phyloP scores from a whole-genome alignment of 1,140 invertebrate species.

The Pogonus chalceus region DNA sequence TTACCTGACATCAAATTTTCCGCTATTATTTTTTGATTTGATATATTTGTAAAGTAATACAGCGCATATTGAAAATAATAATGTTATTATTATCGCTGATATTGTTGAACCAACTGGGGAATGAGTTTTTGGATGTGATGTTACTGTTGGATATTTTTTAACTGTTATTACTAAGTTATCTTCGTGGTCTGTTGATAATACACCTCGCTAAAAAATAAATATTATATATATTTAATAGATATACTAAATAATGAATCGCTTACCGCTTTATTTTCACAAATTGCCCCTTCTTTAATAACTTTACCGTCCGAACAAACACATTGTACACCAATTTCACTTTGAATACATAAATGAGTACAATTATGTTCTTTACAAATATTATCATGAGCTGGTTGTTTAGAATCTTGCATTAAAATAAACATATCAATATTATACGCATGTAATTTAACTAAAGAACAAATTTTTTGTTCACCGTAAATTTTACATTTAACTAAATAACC shows the following conservation, averaged over 20 bases:
- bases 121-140: background rate
- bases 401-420: constrained; percentile 44
- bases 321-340: constrained; percentile 32
- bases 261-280: constrained; percentile 21
- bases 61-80: constrained; percentile 13
- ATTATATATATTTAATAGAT: background rate
- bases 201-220: too few relatives aligned
- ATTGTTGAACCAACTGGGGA: constrained; percentile 14
- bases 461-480: constrained; percentile 33
- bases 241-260: background rate
- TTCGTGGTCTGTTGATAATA: too few relatives aligned
- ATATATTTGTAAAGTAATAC: constrained; percentile 14
- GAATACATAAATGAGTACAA: constrained; percentile 46
- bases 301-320: constrained; percentile 47
- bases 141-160: background rate
- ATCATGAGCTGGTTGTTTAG: constrained; percentile 37
- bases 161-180: background rate
- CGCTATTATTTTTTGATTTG: constrained; percentile 22
- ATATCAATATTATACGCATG: constrained; percentile 36
- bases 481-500: constrained; percentile 43
- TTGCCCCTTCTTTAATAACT: constrained; percentile 24
- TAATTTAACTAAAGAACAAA: constrained; percentile 24
- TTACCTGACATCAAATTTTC: constrained; percentile 23
- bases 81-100: constrained; percentile 15
- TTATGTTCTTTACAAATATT: constrained; percentile 38